These are phyloP conservation scores for Pachyramphus minor DNA, from an alignment of 2,113 vertebrate genomes.

Conservation along the genomic window DNA sequence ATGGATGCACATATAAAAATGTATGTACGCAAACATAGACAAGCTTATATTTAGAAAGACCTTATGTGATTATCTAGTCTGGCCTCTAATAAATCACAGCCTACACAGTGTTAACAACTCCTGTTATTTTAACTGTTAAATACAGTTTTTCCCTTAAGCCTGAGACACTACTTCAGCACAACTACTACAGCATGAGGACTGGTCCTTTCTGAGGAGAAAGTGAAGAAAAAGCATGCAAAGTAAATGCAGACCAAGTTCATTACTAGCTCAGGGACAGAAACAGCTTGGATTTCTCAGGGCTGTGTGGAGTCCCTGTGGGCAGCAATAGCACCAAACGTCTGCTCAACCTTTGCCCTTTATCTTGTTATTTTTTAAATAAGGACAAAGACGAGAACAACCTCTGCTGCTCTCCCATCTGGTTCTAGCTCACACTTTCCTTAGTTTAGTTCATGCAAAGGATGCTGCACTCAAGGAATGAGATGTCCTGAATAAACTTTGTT, in stretches of 20 bases:
- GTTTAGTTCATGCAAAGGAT: not conserved
- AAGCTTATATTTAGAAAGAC: not conserved
- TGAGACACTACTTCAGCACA: not conserved
- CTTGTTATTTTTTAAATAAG: not conserved
- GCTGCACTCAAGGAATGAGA: not conserved
- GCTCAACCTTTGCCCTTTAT: not conserved
- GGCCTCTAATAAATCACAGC: not conserved
- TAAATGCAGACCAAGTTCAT: not conserved
- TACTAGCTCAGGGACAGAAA: not conserved
- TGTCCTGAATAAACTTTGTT: not conserved
- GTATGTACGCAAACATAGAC: rapidly evolving
- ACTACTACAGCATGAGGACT: not conserved
- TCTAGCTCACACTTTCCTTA: not conserved
- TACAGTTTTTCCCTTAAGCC: not conserved
- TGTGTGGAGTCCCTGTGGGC: not conserved
- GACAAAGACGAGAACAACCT: not conserved
- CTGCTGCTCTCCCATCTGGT: not conserved
- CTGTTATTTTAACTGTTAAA: not conserved
- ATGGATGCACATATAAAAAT: not conserved
- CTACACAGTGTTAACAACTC: not conserved
- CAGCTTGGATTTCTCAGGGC: not conserved
- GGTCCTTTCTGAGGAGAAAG: not conserved
- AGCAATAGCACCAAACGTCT: not conserved
- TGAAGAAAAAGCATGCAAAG: not conserved
- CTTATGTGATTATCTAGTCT: not conserved